Conservation (phyloP, 2,113 vertebrate species). For the Oplegnathus fasciatus region DNA sequence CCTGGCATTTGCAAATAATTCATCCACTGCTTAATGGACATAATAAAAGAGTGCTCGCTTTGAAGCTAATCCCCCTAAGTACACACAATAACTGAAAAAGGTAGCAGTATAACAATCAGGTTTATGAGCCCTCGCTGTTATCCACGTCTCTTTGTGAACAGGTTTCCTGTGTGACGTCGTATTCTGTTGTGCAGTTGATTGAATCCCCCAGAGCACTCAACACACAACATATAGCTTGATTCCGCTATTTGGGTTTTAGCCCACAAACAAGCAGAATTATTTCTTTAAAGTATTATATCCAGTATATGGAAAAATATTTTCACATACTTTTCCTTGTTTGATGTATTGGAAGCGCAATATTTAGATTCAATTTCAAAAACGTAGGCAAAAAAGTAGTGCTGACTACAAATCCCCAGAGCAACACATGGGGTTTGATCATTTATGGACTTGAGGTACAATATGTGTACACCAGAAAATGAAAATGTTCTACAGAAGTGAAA, state of each 20-base stretch:
- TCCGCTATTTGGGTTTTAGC: no score
- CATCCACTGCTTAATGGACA: conserved; percentile 42
- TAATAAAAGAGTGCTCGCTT: conserved; percentile 50
- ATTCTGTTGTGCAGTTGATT: neutral
- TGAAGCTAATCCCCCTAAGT: conserved; percentile 70
- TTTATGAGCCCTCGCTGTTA: conserved; percentile 47
- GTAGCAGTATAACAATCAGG: conserved; percentile 49
- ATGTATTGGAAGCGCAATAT: conserved; percentile 20
- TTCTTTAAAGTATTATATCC: neutral
- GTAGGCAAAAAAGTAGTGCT: conserved; percentile 37
- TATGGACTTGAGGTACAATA: conserved; percentile 38
- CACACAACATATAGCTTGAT: neutral
- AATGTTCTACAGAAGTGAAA: conserved; percentile 52
- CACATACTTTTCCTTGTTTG: neutral
- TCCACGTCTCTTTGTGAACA: conserved; percentile 21
- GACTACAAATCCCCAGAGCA: conserved; percentile 50
- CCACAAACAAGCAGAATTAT: neutral
- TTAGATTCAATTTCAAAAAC: conserved; percentile 26
- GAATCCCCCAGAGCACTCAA: neutral
- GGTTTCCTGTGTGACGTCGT: neutral
- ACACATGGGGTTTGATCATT: conserved; percentile 44
- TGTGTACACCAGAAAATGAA: conserved; percentile 49
- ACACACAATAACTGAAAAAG: conserved; percentile 53
- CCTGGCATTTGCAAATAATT: conserved; percentile 67
- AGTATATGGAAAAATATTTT: neutral